These are phyloP conservation scores for Steinernema scapterisci DNA, from an alignment of 2,888 invertebrate genomes.

Conservation along the genomic window DNA sequence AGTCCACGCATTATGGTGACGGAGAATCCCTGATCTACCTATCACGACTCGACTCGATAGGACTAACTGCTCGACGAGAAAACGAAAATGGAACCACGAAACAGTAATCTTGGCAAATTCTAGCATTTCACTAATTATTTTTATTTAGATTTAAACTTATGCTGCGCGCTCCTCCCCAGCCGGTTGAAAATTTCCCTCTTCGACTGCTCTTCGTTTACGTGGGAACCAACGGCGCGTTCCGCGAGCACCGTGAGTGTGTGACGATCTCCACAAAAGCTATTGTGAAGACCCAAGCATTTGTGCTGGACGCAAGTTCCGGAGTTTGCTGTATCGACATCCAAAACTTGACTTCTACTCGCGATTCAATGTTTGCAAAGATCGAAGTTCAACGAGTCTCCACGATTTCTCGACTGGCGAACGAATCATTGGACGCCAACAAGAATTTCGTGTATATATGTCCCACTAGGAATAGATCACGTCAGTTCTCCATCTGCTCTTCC, in stretches of 20 bases:
- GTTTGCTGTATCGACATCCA: slow-evolving; percentile 44
- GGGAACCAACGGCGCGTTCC: slow-evolving; percentile 42
- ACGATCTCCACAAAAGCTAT: slow-evolving; percentile 26
- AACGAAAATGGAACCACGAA: background rate
- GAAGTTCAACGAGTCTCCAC: slow-evolving; percentile 44
- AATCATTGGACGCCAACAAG: background rate
- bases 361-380: slow-evolving; percentile 49
- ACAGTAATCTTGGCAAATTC: background rate
- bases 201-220: slow-evolving; percentile 51
- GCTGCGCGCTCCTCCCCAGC: slow-evolving; percentile 41
- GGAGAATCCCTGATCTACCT: background rate
- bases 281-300: slow-evolving; percentile 33
- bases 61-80: too few relatives aligned
- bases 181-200: slow-evolving; percentile 23
- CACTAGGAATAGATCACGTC: slow-evolving; percentile 4
- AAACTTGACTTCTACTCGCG: slow-evolving; percentile 43
- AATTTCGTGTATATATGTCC: slow-evolving; percentile 7
- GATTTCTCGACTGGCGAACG: background rate
- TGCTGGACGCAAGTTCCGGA: slow-evolving; percentile 41
- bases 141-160: slow-evolving; percentile 41
- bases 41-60: background rate
- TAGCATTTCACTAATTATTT: background rate
- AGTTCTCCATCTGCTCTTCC: background rate
- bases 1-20: background rate
- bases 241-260: slow-evolving; percentile 46